Evolutionary conservation across 2,113 vertebrate genomes (phyloP).

Genomic region (Oxyura jamaicensis): DNA sequence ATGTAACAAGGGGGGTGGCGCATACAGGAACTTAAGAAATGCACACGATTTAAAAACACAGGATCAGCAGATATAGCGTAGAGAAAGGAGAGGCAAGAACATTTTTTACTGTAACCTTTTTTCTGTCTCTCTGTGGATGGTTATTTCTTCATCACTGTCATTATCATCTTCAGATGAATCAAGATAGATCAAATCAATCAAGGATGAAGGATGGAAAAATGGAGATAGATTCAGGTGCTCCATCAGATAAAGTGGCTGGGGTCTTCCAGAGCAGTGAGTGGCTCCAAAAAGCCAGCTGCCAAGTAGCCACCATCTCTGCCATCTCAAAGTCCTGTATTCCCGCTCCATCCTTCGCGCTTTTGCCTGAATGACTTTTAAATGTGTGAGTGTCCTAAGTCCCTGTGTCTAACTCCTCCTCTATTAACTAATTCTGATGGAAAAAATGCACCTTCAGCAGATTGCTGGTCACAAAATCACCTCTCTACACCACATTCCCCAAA

Average conservation of each 20-base stretch:
- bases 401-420: neutral
- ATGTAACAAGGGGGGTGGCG: slow-evolving; percentile 31
- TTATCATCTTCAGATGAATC: slow-evolving; percentile 54
- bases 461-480: neutral
- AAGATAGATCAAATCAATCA: slow-evolving; percentile 52
- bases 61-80: neutral
- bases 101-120: slow-evolving; percentile 49
- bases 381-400: neutral
- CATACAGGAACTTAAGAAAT: slow-evolving; percentile 33
- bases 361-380: neutral
- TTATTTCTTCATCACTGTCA: slow-evolving; percentile 53
- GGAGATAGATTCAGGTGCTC: neutral
- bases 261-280: neutral
- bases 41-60: neutral
- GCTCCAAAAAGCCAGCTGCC: neutral
- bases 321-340: neutral
- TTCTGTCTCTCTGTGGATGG: slow-evolving; percentile 2
- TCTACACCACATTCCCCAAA: neutral
- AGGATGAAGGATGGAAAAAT: neutral
- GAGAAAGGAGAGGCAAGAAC: slow-evolving; percentile 14
- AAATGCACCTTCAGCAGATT: neutral
- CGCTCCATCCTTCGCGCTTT: neutral
- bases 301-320: neutral
- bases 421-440: neutral
- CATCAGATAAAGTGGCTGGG: neutral